phyloP scores from a whole-genome alignment of 2,113 vertebrate species.

The Corythornis vintsioides region DNA sequence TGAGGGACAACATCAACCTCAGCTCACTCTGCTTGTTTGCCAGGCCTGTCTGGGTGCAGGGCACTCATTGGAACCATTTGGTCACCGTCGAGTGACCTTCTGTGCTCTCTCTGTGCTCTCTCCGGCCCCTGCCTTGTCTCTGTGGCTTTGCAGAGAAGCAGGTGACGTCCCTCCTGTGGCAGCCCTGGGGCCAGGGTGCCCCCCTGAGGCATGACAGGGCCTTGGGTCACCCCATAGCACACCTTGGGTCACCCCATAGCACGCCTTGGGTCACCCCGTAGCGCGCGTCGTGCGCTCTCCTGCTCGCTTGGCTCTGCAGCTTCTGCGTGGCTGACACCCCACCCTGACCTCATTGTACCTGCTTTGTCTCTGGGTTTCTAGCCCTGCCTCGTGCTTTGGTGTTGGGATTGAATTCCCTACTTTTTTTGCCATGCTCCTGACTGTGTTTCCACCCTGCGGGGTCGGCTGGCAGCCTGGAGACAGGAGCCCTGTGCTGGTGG shows the following conservation, averaged over 20 bases:
- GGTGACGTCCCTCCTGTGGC: rapidly evolving
- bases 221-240: rapidly evolving
- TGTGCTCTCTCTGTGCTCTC: neutral
- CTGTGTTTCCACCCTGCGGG: neutral
- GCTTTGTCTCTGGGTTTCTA: neutral
- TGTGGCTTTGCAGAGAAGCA: neutral
- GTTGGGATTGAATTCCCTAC: neutral
- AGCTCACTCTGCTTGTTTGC: neutral
- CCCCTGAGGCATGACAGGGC: rapidly evolving
- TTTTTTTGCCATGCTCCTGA: neutral
- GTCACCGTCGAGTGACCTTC: neutral
- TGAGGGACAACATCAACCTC: neutral
- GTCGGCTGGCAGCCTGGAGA: neutral
- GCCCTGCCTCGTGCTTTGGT: neutral
- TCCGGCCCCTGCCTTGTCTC: neutral
- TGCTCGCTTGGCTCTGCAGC: neutral
- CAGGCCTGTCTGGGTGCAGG: neutral
- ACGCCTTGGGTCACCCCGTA: rapidly evolving
- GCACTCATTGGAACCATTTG: neutral
- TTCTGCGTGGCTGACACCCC: neutral
- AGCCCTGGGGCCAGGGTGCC: neutral
- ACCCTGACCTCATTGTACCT: neutral
- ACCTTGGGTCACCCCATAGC: too few relatives aligned
- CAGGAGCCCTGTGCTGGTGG: neutral
- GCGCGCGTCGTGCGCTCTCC: rapidly evolving